phyloP scores from a whole-genome alignment of 2,797 vertebrate genomes.

The Morelia viridis region DNA sequence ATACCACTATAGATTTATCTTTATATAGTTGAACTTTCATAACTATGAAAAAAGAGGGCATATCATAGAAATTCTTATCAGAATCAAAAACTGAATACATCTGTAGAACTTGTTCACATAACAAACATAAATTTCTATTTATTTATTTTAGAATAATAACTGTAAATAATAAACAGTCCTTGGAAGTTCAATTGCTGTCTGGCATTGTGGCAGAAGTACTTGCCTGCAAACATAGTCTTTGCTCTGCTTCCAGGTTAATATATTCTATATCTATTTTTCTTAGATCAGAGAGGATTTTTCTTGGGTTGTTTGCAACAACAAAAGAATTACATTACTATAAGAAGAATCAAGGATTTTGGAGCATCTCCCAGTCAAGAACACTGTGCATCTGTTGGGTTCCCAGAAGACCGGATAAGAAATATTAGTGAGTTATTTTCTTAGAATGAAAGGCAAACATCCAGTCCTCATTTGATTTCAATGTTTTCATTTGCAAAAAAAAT shows the following conservation, averaged over 20 bases:
- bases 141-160: neutral
- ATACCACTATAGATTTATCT: neutral
- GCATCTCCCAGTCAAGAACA: neutral
- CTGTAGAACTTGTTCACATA: constrained; percentile 1
- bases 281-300: neutral
- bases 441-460: neutral
- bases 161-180: neutral
- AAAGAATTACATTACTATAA: neutral
- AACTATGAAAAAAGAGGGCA: neutral
- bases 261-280: neutral
- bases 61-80: neutral
- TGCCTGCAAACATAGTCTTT: neutral
- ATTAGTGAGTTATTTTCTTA: neutral
- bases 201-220: neutral
- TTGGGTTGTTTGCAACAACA: neutral
- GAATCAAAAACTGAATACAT: neutral
- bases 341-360: neutral
- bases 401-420: neutral
- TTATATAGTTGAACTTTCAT: too few species aligned
- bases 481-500: neutral
- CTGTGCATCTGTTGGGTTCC: too few species aligned
- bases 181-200: neutral
- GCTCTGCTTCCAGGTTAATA: neutral
- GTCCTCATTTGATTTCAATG: neutral
- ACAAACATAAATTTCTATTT: neutral